Evolutionary conservation across 1,140 invertebrate genomes (phyloP), one percentile per base, ranked within the genome.

Genomic region (Leptoteleia sp.): DNA sequence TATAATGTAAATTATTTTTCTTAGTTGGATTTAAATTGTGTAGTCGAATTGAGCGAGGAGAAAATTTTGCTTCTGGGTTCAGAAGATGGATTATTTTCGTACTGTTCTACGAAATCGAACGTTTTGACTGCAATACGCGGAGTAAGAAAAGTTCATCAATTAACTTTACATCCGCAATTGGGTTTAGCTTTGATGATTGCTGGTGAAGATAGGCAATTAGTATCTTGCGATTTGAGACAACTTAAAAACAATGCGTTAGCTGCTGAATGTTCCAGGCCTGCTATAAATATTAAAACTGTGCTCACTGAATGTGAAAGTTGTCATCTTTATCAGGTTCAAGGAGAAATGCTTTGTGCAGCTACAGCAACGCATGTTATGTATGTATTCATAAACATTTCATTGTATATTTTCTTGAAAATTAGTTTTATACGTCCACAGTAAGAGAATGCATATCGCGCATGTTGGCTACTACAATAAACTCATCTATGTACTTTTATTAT

Each of bases 101-200:
- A 85, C 61, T 55, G 57, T 40, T 40, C 81, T 17, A 59, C 70
- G 0, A 83, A 85, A 15, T 88, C 85, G 3, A 82, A 82, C 7
- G 78, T 77, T 8, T 80, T 87, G 3, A 90, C 88, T 11, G 79
- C 68, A 0, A 93, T 95, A 57, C 89, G 91, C 1, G 94, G 94
- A 1, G 90, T 94, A 12, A 91, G 90, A 43, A 89, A 90, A 37
- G 91, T 95, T 1, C 92, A 93, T 61, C 92, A 93, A 72, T 91
- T 95, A 27, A 89, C 91, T 1, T 81, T 93, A 8, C 89, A 93
- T 31, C 81, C 88, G 7, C 87, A 90, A 1, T 80, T 94, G 9
- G 91, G 91, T 35, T 83, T 92, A 15, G 92, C 92, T n/a, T 83
- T 95, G 17, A 91, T 94, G 88, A 93, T 94, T 71, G 92, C 91